A percentile compares a stretch with the other conserved stretches of the same genome.
Evolutionary conservation across 2,888 invertebrate species (phyloP).

Genomic region (Ryuthela nishihirai): DNA sequence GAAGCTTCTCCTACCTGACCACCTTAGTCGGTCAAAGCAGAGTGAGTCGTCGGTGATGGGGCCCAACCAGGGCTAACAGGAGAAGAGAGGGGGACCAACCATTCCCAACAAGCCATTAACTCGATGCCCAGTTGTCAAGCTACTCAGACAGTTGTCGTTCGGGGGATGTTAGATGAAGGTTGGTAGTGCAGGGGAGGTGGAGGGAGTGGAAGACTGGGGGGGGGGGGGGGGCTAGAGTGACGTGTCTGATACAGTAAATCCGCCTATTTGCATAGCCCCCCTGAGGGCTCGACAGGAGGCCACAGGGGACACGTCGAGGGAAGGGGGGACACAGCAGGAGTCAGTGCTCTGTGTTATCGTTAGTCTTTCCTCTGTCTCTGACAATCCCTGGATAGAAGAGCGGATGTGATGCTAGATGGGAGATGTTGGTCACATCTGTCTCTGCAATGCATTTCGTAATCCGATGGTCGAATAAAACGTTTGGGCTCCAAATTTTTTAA

Average conservation of each 20-base stretch:
- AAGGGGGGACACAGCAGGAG: not conserved
- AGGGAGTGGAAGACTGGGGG: not conserved
- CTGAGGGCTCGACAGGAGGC: not conserved
- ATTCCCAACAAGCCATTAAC: not conserved
- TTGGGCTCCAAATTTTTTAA: too few relatives aligned
- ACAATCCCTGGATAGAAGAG: not conserved
- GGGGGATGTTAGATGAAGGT: too few relatives aligned
- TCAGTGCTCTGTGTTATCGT: not conserved
- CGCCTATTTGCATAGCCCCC: not conserved
- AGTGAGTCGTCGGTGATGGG: too few relatives aligned
- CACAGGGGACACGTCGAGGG: not conserved
- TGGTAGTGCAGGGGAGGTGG: too few relatives aligned
- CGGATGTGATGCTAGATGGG: not conserved
- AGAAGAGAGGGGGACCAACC: too few relatives aligned
- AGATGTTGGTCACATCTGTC: not conserved
- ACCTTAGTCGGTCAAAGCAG: too few relatives aligned
- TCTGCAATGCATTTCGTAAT: too few relatives aligned
- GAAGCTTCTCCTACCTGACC: too few relatives aligned
- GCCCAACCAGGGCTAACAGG: too few relatives aligned
- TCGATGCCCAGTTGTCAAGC: not conserved
- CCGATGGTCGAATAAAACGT: too few relatives aligned
- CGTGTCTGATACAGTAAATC: not conserved
- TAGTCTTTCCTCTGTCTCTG: not conserved
- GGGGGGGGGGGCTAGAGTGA: not conserved
- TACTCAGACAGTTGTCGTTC: not conserved